phyloP scores from a whole-genome alignment of 2,113 vertebrate genomes.

The Athene noctua region DNA sequence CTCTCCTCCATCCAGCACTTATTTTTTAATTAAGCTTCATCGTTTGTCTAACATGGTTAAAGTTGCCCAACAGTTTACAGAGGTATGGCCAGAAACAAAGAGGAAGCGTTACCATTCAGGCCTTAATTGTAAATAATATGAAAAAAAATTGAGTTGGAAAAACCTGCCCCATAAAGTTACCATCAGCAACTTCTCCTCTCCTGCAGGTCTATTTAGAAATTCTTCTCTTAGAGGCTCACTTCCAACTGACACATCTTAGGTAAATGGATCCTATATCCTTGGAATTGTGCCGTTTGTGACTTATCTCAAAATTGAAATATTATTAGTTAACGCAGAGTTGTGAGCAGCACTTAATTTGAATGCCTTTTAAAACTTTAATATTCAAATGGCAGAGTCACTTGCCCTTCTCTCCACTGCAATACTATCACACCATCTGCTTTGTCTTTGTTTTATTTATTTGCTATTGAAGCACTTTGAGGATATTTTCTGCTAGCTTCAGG shows the following conservation, averaged over 20 bases:
- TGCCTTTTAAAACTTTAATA: conserved; percentile 4
- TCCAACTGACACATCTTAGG: neutral
- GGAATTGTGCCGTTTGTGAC: neutral
- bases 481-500: neutral
- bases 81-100: neutral
- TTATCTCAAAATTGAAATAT: neutral
- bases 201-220: neutral
- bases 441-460: neutral
- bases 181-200: neutral
- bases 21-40: neutral
- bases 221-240: neutral
- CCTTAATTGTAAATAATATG: neutral
- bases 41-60: neutral
- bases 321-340: neutral
- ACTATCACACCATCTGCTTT: neutral
- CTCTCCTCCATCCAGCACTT: neutral
- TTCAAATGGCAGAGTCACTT: neutral
- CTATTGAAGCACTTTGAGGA: neutral
- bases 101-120: accelerated
- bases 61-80: neutral
- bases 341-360: neutral
- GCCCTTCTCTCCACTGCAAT: neutral
- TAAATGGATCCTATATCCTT: neutral
- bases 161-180: neutral
- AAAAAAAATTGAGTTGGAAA: neutral